Evolutionary conservation across 2,113 vertebrate genomes (phyloP).

Genomic region (Natator depressus): DNA sequence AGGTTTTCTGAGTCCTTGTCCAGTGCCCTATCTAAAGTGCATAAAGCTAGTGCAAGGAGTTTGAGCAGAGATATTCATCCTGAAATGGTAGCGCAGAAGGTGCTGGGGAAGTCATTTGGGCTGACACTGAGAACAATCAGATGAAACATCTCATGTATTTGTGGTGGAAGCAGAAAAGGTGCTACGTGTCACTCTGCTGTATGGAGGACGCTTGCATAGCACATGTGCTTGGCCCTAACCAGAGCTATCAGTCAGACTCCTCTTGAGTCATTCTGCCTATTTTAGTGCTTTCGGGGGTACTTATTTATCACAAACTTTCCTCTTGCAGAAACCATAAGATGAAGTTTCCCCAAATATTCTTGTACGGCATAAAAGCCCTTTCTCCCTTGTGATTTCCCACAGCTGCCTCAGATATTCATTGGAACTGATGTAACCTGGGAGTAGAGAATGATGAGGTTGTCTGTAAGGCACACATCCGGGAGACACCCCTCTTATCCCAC

Average conservation of each 20-base stretch:
- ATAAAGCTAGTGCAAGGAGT: background rate
- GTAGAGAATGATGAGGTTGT: conserved; percentile 45
- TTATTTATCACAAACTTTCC: conserved; percentile 19
- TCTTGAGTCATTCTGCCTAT: background rate
- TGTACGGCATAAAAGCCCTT: conserved; percentile 36
- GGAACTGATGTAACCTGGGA: conserved; percentile 39
- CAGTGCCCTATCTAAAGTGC: background rate
- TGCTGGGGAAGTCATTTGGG: background rate
- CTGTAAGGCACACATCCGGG: conserved; percentile 27
- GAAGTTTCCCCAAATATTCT: conserved; percentile 8
- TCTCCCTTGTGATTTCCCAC: conserved; percentile 28
- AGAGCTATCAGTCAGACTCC: background rate
- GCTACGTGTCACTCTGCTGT: background rate
- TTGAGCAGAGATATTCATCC: background rate
- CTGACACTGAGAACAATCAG: background rate
- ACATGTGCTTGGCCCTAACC: background rate
- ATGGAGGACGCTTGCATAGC: background rate
- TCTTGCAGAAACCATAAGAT: background rate
- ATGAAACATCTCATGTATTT: background rate
- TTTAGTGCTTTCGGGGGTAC: background rate
- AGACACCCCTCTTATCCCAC: background rate
- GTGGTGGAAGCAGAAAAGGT: background rate
- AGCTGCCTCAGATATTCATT: conserved; percentile 13
- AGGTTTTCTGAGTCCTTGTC: background rate
- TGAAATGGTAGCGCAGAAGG: background rate